Evolutionary conservation across 2,113 vertebrate species (phyloP).

Genomic region (Anseranas semipalmata): DNA sequence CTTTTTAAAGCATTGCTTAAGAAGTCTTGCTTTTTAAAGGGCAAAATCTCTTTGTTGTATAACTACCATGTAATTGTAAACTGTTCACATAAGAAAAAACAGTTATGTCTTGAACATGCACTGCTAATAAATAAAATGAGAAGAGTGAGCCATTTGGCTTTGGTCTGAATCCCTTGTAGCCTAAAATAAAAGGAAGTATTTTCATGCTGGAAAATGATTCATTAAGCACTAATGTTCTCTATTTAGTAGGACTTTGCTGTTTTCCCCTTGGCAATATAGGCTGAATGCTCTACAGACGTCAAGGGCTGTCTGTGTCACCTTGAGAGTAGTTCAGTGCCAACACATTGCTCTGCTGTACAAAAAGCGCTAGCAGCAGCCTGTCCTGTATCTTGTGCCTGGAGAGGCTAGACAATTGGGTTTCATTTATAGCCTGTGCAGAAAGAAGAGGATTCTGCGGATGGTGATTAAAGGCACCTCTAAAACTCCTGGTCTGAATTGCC

Average conservation of each 20-base stretch:
- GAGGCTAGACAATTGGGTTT: background rate
- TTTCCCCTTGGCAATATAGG: conserved; percentile 35
- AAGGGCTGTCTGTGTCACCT: conserved; percentile 65
- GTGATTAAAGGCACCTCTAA: conserved; percentile 16
- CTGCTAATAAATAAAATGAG: conserved; percentile 64
- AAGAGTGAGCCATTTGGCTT: conserved; percentile 56
- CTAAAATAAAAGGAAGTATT: conserved; percentile 62
- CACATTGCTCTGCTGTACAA: background rate
- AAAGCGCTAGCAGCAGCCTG: background rate
- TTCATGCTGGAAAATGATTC: conserved; percentile 66
- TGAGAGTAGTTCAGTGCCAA: conserved; percentile 31
- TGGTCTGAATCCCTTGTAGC: conserved; percentile 60
- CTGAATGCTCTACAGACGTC: conserved; percentile 52
- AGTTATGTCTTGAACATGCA: conserved; percentile 10
- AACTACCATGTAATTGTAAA: conserved; percentile 62
- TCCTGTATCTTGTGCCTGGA: background rate
- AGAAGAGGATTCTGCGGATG: conserved; percentile 9
- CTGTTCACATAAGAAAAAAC: conserved; percentile 48
- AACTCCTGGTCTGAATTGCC: background rate
- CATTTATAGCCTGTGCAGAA: background rate
- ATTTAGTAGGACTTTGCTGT: conserved; percentile 51
- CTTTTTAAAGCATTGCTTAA: conserved; percentile 13
- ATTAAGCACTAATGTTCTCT: conserved; percentile 65
- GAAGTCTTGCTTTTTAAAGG: conserved; percentile 42
- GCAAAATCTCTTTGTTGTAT: conserved; percentile 48